These are phyloP conservation scores for Notodonta dromedarius DNA, from an alignment of 2,888 invertebrate species.

Conservation along the genomic window DNA sequence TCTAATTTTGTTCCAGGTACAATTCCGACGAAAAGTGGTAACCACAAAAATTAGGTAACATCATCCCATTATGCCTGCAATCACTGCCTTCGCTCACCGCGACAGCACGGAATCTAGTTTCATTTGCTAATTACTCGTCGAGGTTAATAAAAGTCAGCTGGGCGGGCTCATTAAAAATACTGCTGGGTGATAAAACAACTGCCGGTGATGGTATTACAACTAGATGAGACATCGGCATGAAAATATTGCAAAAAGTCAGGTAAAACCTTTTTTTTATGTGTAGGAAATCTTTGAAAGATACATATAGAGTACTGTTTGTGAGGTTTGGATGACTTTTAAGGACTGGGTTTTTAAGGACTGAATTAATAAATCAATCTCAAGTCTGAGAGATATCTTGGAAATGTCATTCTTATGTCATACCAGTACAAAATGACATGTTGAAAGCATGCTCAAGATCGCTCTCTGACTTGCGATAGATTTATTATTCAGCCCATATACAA, in stretches of 20 bases:
- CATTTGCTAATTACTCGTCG: slow-evolving; percentile 39
- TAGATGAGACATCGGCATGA: slow-evolving; percentile 12
- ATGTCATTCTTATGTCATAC: no score
- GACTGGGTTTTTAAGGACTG: no score
- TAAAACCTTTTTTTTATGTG: no score
- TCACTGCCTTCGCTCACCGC: neutral
- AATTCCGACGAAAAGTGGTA: neutral
- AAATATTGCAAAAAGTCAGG: neutral
- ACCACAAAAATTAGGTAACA: neutral
- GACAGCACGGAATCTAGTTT: slow-evolving; percentile 18
- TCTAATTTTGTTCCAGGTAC: neutral
- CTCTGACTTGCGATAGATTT: no score
- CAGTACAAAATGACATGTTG: no score
- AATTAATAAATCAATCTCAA: no score
- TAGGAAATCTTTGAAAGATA: no score
- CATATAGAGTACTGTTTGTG: no score
- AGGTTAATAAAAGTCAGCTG: slow-evolving; percentile 35
- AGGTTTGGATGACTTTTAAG: no score
- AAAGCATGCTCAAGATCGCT: no score
- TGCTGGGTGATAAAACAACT: slow-evolving; percentile 22
- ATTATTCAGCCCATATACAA: no score
- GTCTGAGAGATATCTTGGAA: no score
- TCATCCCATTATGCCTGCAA: neutral
- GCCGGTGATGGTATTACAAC: slow-evolving; percentile 16
- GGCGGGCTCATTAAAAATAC: slow-evolving; percentile 36